Evolutionary conservation across 1,140 invertebrate genomes (phyloP).

Genomic region (Harpegnathos saltator): DNA sequence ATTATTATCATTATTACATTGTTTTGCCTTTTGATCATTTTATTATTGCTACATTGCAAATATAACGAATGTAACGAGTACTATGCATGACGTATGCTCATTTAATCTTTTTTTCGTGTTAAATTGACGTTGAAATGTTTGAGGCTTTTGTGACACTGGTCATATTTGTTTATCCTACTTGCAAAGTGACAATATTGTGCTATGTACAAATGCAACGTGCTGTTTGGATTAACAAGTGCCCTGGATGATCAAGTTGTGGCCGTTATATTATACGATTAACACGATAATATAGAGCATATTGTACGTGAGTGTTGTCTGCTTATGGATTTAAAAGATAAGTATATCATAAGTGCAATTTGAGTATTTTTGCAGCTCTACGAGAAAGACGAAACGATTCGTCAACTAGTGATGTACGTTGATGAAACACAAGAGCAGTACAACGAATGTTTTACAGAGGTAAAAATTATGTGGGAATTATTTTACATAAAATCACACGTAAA

Average conservation of each 20-base stretch:
- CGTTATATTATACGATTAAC: slow-evolving; percentile 32
- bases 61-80: slow-evolving; percentile 6
- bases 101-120: background rate
- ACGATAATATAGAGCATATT: slow-evolving; percentile 22
- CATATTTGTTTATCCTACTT: background rate
- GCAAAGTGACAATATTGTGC: background rate
- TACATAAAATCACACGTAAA: background rate
- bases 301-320: slow-evolving; percentile 32
- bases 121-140: background rate
- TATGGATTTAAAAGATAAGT: slow-evolving; percentile 5
- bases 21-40: slow-evolving; percentile 28
- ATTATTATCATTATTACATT: background rate
- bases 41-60: slow-evolving; percentile 4
- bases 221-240: slow-evolving; percentile 38
- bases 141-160: slow-evolving; percentile 7
- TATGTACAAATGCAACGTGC: slow-evolving; percentile 10
- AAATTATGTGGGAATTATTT: slow-evolving; percentile 52
- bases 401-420: slow-evolving; percentile 74
- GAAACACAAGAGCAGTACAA: slow-evolving; percentile 82
- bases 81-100: slow-evolving; percentile 26
- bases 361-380: slow-evolving; percentile 63
- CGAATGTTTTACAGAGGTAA: slow-evolving; percentile 83
- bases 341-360: slow-evolving; percentile 7
- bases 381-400: slow-evolving; percentile 78
- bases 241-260: slow-evolving; percentile 21